These are phyloP conservation scores for Apostichopus japonicus DNA, from an alignment of 35 echinoderm and acorn worm species.

Conservation along the genomic window DNA sequence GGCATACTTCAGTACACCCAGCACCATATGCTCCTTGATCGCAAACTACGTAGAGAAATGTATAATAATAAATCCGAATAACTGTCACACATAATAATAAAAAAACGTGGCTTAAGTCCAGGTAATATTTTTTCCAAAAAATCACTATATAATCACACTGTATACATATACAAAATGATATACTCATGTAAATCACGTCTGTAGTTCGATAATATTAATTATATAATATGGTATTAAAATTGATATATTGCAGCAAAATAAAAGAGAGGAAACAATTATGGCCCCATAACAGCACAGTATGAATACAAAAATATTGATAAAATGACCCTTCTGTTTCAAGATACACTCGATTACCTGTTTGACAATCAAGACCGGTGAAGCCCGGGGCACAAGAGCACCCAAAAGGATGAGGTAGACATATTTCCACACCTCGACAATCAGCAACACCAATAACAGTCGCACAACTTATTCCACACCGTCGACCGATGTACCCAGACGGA, in stretches of 20 bases:
- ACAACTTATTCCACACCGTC: too few species aligned
- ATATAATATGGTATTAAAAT: not conserved
- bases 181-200: too few species aligned
- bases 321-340: not conserved
- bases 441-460: not conserved
- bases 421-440: slow-evolving; percentile 5
- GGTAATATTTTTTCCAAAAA: too few species aligned
- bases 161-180: too few species aligned
- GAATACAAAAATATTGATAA: not conserved
- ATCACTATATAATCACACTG: too few species aligned
- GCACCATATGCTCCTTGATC: slow-evolving; percentile 8
- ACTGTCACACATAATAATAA: too few species aligned
- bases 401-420: slow-evolving; percentile 72
- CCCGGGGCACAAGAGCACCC: slow-evolving; percentile 68
- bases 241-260: not conserved
- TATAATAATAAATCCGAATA: too few species aligned
- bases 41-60: slow-evolving; percentile 6
- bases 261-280: not conserved
- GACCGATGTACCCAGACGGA: too few species aligned
- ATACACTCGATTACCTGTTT: slow-evolving; percentile 42
- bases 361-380: slow-evolving; percentile 67
- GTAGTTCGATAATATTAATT: too few species aligned
- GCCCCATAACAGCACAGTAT: not conserved
- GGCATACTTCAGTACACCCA: slow-evolving; percentile 39
- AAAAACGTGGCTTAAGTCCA: too few species aligned